phyloP scores from a whole-genome alignment of 2,113 vertebrate genomes.

The Malaclemys terrapin region DNA sequence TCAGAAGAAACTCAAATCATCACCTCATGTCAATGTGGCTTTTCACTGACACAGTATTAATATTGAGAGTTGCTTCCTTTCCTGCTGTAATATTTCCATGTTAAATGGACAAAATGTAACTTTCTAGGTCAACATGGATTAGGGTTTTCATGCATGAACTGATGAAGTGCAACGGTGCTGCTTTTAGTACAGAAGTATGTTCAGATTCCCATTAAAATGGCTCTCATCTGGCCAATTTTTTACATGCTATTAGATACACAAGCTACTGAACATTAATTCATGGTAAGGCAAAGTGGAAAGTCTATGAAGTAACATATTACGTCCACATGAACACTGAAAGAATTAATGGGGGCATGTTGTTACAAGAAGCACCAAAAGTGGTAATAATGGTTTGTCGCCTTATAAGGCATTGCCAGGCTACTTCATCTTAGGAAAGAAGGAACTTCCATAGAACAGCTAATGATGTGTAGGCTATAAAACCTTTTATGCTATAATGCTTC shows the following conservation, averaged over 20 bases:
- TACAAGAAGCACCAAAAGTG: neutral
- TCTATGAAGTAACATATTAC: neutral
- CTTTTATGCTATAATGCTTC: conserved; percentile 18
- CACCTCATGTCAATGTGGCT: neutral
- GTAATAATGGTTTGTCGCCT: neutral
- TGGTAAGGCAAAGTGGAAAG: neutral
- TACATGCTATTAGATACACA: conserved; percentile 14
- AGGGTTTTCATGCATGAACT: neutral
- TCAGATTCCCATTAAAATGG: conserved; percentile 20
- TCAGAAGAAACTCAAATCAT: neutral
- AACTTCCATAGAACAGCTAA: conserved; percentile 28
- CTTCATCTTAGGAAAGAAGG: conserved; percentile 13
- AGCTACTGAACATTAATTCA: conserved; percentile 10
- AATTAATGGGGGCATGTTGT: conserved; percentile 37
- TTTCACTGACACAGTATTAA: neutral
- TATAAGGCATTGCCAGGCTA: conserved; percentile 2
- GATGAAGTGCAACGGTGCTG: neutral
- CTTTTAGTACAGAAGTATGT: neutral
- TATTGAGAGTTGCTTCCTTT: neutral
- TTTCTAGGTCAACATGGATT: neutral
- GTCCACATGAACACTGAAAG: neutral
- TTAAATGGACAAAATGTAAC: neutral
- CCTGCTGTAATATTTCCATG: rapidly evolving
- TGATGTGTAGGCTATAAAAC: neutral
- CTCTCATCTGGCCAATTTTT: neutral